phyloP scores from a whole-genome alignment of 2,888 invertebrate genomes.

The Chrysina gloriosa region DNA sequence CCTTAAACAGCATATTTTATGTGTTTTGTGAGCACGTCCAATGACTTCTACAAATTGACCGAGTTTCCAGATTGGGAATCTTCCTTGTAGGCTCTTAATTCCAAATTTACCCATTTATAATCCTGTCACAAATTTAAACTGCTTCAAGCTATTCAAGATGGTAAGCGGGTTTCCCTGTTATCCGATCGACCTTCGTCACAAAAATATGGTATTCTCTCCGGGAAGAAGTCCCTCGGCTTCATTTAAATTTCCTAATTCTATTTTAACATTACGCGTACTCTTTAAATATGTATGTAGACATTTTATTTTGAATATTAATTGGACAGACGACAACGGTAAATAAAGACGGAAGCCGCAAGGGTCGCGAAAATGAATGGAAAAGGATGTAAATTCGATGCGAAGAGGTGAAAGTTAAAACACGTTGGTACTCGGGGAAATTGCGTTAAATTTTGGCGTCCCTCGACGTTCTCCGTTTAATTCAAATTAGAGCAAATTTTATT shows the following conservation, averaged over 20 bases:
- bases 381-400: slow-evolving; percentile 19
- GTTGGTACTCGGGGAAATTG: background rate
- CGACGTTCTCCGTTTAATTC: slow-evolving; percentile 4
- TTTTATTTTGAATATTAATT: slow-evolving; percentile 23
- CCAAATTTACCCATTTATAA: no score
- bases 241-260: slow-evolving; percentile 15
- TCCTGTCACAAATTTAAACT: no score
- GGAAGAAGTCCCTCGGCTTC: no score
- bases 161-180: background rate
- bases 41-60: no score
- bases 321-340: slow-evolving; percentile 4
- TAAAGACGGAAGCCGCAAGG: slow-evolving; percentile 13
- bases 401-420: slow-evolving; percentile 26
- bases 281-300: slow-evolving; percentile 16
- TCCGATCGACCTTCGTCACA: background rate
- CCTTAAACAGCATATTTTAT: no score
- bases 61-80: no score
- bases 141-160: no score
- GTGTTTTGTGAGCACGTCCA: no score
- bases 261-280: background rate
- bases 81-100: no score
- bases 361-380: slow-evolving; percentile 24
- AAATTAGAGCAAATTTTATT: slow-evolving; percentile 18
- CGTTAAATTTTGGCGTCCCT: slow-evolving; percentile 10
- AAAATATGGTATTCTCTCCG: background rate